Evolutionary conservation across 2,888 invertebrate genomes (phyloP), one percentile per base, ranked within the genome.

Genomic region (Tyria jacobaeae): DNA sequence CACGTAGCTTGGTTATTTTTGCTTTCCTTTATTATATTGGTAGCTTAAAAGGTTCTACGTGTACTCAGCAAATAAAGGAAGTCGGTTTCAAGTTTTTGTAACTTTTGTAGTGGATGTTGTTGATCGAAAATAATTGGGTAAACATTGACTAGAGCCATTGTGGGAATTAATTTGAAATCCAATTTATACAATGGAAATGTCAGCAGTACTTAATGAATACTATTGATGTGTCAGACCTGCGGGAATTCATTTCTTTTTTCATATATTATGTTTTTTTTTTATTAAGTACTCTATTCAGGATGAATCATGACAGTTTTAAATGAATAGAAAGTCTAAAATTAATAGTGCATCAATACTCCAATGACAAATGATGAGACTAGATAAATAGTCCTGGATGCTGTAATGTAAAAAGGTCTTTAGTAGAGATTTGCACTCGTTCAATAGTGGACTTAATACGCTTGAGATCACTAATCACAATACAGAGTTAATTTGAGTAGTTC

Each of bases 101-200:
- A 17, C 41, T 31, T 31, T 54, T 41, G 41, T 31, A 17, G 41
- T 54, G 25, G 37, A 9, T 37, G 15, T 37, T 52, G 52, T 52
- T 35, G 52, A 52, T 37, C 24, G 52, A 37, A 52, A 52, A 52
- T 52, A 52, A 52, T 52, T 52, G 52, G n/a, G 25, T 10, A 52
- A 52, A 52, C 25, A 37, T 52, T 25, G 21, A 25, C 25, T 52
- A 6, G 35, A 52, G 14, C 21, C 24, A 1, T 52, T 35, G 15
- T 15, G 14, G 25, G 48, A 48, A 37, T 37, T 52, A 52, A 52
- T 52, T 52, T 35, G n/a, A 10, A 52, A 35, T n/a, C 25, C 24
- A 47, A 24, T 35, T 15, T 15, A 37, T 17, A 14, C 24, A 10
- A 37, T n/a, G 24, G 24, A 52, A 25, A 37, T 25, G 37, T 37